Evolutionary conservation across 2,113 vertebrate genomes (phyloP).

Genomic region (Copsychus sechellarum): DNA sequence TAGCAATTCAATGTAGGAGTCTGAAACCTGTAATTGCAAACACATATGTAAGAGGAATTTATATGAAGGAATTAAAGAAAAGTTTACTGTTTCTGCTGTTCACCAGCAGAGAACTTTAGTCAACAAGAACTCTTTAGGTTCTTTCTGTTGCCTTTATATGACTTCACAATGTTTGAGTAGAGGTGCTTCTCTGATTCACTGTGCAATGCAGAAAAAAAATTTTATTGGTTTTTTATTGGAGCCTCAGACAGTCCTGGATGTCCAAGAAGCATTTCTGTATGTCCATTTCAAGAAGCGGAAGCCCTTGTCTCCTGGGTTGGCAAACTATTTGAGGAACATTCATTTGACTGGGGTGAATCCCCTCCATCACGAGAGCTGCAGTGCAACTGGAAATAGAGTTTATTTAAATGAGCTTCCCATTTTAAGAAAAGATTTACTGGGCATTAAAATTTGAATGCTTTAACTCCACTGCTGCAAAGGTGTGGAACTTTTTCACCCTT

Average conservation of each 20-base stretch:
- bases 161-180: not conserved
- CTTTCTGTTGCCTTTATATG: not conserved
- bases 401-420: not conserved
- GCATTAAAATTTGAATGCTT: not conserved
- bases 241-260: too few relatives aligned
- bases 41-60: not conserved
- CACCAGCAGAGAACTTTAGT: not conserved
- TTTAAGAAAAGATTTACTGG: not conserved
- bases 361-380: not conserved
- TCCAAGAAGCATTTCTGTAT: not conserved
- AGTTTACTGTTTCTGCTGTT: not conserved
- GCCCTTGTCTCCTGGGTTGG: fast-evolving
- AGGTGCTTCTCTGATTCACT: not conserved
- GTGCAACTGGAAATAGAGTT: fast-evolving
- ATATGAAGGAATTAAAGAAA: not conserved
- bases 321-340: fast-evolving
- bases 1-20: not conserved
- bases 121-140: not conserved
- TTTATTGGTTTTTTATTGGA: too few relatives aligned
- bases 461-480: not conserved
- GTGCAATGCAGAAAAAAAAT: not conserved
- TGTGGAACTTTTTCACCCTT: not conserved
- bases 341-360: not conserved
- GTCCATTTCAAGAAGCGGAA: not conserved
- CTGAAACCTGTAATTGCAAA: not conserved